Evolutionary conservation across 2,888 invertebrate species (phyloP).

Genomic region (Cerceris rybyensis): DNA sequence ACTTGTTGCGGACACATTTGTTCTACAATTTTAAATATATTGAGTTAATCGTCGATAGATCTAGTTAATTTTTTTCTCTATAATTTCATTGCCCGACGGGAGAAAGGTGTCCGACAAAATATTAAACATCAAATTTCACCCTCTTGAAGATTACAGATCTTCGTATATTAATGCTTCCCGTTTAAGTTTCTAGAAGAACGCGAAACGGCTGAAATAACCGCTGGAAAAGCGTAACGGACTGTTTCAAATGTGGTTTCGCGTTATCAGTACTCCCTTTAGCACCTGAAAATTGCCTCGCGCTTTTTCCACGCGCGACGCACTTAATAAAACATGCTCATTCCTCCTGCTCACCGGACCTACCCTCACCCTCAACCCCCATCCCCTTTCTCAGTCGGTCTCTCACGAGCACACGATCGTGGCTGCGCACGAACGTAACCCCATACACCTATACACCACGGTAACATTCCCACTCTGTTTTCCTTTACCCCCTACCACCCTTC

Average conservation of each 20-base stretch:
- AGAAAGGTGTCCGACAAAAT: neutral
- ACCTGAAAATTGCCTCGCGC: constrained; percentile 79
- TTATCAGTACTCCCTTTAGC: constrained; percentile 78
- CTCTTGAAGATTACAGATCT: neutral
- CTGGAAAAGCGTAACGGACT: constrained; percentile 70
- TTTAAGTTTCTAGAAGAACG: constrained; percentile 9
- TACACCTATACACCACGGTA: constrained; percentile 29
- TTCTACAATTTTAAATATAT: no score
- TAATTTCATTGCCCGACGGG: neutral
- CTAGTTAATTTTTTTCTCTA: no score
- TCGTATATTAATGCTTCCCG: neutral
- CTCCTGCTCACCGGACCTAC: constrained; percentile 60
- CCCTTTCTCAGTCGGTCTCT: constrained; percentile 49
- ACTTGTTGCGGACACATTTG: no score
- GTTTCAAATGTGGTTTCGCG: constrained; percentile 71
- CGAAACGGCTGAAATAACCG: constrained; percentile 51
- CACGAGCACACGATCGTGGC: constrained; percentile 20
- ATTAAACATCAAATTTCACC: neutral
- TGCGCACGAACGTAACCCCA: constrained; percentile 10
- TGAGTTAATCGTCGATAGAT: no score
- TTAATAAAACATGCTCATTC: constrained; percentile 79
- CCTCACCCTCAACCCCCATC: constrained; percentile 46
- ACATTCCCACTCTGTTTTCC: constrained; percentile 61
- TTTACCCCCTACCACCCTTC: constrained; percentile 60
- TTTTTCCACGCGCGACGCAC: constrained; percentile 78